Base-by-base conservation (phyloP, 92 coral and sea anemone species). In the Meandrina meandrites region DNA sequence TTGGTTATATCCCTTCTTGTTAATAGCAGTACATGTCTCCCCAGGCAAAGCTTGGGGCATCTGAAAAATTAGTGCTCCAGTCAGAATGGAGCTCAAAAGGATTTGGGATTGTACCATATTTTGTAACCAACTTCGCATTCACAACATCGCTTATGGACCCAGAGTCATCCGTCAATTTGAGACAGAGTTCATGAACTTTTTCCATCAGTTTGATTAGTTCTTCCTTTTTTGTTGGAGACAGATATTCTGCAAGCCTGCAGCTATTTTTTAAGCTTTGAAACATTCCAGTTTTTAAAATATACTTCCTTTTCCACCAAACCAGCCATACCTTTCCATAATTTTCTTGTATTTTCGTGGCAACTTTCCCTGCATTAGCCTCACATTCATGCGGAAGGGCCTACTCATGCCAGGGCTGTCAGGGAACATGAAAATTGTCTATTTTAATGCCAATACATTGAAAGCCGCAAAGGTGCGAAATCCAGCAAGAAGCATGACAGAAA, bases 331-430 rank as follows among this genome's bases (percentile, higher is more conserved):
- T 79, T 31, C 24, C 82, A 79, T 79, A 79, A 79, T 28, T 75
- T 60, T 80, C 74, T 58, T 80, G 84, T 80, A 80, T 75, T 80
- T 80, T 80, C 71, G 81, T 37, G 80, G 81, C 54, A 84, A 84
- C 48, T 34, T 74, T 30, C 88, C 56, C 88, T 76, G 69, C 82
- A 76, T 58, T 68, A 58, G 76, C 83, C 83, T 76, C 88, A 34
- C 88, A 58, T 85, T 85, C 88, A 60, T 77, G 88, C 76, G 8
- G 8, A 47, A 77, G 30, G n/a, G 60, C 45, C 76, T 24, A 85
- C 76, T 85, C 88, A 83, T 75, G 76, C 76, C 88, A 85, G 88
- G 81, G n/a, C n/a, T n/a, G n/a, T n/a, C n/a, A n/a, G n/a, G n/a
- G n/a, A n/a, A n/a, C n/a, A n/a, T n/a, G n/a, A n/a, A n/a, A n/a